These are phyloP conservation scores for Gavia stellata DNA, from an alignment of 2,113 vertebrate species.

Conservation along the genomic window DNA sequence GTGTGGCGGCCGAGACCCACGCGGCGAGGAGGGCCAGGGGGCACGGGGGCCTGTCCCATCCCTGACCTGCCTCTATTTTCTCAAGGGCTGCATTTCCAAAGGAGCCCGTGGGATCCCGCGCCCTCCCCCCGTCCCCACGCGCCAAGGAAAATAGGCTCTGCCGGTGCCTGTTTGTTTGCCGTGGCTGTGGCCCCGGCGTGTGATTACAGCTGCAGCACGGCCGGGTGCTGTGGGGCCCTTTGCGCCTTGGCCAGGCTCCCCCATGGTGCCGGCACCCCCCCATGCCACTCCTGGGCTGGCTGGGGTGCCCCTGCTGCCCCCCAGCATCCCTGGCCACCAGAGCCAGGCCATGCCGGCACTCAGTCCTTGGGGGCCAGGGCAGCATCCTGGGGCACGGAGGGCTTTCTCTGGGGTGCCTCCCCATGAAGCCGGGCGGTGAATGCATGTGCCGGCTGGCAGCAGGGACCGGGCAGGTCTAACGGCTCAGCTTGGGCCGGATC, in stretches of 20 bases:
- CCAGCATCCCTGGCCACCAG: not conserved
- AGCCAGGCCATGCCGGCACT: accelerated
- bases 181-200: not conserved
- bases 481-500: slow-evolving; percentile 21
- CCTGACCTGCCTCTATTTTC: slow-evolving; percentile 28
- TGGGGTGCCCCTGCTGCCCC: not conserved
- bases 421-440: not conserved
- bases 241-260: not conserved
- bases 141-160: slow-evolving; percentile 61
- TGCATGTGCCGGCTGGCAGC: not conserved
- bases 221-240: not conserved
- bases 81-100: slow-evolving; percentile 33
- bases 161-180: slow-evolving; percentile 45
- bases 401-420: not conserved
- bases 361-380: accelerated
- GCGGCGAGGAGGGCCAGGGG: accelerated
- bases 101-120: slow-evolving; percentile 36
- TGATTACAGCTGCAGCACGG: slow-evolving; percentile 52
- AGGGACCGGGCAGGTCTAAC: not conserved
- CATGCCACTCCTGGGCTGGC: accelerated
- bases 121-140: not conserved
- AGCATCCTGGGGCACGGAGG: accelerated
- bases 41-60: not conserved
- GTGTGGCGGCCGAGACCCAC: accelerated
- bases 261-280: not conserved